These are phyloP conservation scores for Neosilurus mollespiculum DNA, from an alignment of 2,797 vertebrate species.

Conservation along the genomic window DNA sequence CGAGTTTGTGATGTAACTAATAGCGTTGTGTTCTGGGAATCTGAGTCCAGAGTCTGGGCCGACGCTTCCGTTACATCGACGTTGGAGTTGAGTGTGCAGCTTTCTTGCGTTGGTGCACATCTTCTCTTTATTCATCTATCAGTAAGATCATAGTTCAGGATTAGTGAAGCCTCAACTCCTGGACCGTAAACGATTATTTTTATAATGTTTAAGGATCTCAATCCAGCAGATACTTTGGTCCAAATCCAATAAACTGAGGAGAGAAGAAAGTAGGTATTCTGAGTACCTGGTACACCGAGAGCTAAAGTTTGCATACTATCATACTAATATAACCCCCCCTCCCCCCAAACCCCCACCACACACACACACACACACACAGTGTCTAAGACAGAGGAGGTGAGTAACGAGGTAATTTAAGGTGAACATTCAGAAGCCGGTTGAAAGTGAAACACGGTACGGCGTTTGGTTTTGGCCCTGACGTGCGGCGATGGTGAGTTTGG, in stretches of 20 bases:
- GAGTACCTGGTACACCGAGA: neutral
- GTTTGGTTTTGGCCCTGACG: slow-evolving; percentile 27
- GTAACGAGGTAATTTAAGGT: neutral
- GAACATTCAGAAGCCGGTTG: slow-evolving; percentile 3
- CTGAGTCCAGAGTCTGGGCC: neutral
- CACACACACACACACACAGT: neutral
- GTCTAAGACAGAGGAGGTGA: neutral
- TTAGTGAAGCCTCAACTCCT: neutral
- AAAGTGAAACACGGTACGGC: neutral
- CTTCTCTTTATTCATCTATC: neutral
- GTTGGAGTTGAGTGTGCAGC: neutral
- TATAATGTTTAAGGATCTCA: neutral
- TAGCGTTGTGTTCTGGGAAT: neutral
- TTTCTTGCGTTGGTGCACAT: neutral
- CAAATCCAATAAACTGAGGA: neutral
- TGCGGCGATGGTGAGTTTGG: neutral
- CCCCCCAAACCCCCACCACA: neutral
- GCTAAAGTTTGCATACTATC: neutral
- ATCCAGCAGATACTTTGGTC: neutral
- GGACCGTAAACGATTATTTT: neutral
- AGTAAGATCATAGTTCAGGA: neutral
- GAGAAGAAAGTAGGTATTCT: neutral
- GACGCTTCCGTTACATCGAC: neutral
- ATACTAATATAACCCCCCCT: neutral
- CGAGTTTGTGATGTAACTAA: neutral